Percentiles rank a stretch among this genome's conserved stretches.
These are phyloP conservation scores for Micromys minutus DNA, from an alignment of 2,113 vertebrate species.

Conservation along the genomic window DNA sequence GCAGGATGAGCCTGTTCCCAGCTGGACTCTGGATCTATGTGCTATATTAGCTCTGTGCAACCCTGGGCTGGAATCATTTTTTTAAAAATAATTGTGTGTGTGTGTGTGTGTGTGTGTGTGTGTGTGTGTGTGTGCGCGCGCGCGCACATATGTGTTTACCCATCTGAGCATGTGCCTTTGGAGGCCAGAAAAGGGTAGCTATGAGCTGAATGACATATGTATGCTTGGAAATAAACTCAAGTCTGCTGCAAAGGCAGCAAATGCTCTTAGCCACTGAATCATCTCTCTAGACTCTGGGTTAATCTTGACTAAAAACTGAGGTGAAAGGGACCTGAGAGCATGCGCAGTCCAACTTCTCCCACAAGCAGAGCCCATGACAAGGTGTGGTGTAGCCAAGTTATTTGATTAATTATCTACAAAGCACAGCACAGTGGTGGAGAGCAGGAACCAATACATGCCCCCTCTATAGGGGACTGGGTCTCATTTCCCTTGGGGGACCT, in stretches of 20 bases:
- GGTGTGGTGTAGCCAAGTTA: neutral
- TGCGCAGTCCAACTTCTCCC: neutral
- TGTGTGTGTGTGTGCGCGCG: neutral
- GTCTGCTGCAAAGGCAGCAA: neutral
- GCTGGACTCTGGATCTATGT: neutral
- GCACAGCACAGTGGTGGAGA: neutral
- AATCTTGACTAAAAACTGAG: neutral
- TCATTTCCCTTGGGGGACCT: neutral
- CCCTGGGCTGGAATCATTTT: neutral
- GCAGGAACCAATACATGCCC: too few species aligned
- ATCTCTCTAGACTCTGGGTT: neutral
- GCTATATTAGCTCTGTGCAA: neutral
- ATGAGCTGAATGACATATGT: neutral
- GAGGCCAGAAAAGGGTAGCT: neutral
- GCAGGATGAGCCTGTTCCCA: neutral
- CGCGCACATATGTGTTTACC: neutral
- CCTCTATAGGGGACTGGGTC: neutral
- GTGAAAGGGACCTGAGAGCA: neutral
- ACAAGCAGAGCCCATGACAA: neutral
- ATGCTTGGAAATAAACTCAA: neutral
- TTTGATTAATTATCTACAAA: neutral
- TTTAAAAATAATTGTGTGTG: neutral
- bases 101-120: neutral
- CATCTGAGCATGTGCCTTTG: too few species aligned
- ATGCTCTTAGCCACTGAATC: neutral